A percentile compares a stretch with the other conserved stretches of the same genome.
These are phyloP conservation scores for Mesopsocus fuscifrons DNA, from an alignment of 2,888 invertebrate species.

Conservation along the genomic window DNA sequence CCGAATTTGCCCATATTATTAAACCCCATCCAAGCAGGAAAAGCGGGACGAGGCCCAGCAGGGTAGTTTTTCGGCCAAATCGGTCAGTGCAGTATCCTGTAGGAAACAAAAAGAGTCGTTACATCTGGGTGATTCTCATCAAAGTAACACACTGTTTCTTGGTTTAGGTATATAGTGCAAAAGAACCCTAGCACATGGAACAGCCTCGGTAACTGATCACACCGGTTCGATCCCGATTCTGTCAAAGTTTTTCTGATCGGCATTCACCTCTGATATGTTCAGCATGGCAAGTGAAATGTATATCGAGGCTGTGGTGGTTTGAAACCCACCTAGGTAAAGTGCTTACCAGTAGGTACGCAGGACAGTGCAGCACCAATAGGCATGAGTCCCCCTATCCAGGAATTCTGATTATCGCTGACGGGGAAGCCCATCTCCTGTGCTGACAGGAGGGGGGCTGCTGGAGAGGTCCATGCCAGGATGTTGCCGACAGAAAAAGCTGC, in stretches of 20 bases:
- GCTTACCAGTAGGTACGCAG: background rate
- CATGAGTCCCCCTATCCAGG: constrained; percentile 51
- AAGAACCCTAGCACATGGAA: too few relatives aligned
- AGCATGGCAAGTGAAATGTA: too few relatives aligned
- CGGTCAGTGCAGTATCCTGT: constrained; percentile 48
- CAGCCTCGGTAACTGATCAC: too few relatives aligned
- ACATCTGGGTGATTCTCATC: too few relatives aligned
- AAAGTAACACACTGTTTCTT: too few relatives aligned
- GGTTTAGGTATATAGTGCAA: too few relatives aligned
- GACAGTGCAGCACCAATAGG: constrained; percentile 47
- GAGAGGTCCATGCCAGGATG: constrained; percentile 59
- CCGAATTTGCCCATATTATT: constrained; percentile 44
- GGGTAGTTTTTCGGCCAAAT: constrained; percentile 53
- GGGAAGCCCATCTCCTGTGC: constrained; percentile 30
- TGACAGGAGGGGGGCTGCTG: constrained; percentile 32
- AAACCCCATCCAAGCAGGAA: constrained; percentile 55
- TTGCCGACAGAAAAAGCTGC: constrained; percentile 62
- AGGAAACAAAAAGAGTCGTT: constrained; percentile 50
- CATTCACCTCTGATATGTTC: too few relatives aligned
- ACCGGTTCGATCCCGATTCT: too few relatives aligned
- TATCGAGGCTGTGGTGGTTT: too few relatives aligned
- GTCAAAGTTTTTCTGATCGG: too few relatives aligned
- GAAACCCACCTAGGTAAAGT: too few relatives aligned
- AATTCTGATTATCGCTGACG: constrained; percentile 32
- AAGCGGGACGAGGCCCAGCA: constrained; percentile 42